Evolutionary conservation across 37 sponge, comb jelly and placozoan genomes (phyloP), one percentile per base, ranked within the genome.

Genomic region (Sycon ciliatum): DNA sequence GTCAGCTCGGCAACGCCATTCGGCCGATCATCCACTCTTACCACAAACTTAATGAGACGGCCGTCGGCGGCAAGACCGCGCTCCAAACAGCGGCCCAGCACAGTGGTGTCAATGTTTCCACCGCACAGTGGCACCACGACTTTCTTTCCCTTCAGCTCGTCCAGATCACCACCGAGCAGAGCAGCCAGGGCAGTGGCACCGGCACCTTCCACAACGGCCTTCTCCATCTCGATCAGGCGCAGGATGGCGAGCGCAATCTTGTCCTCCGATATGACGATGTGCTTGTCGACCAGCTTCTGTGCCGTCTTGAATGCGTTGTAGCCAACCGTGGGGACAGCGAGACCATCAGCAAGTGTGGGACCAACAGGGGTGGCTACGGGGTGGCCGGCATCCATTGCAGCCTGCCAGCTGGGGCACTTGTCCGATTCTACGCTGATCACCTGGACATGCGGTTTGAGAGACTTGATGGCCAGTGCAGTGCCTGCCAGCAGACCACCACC

Each of bases 401-500:
- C 85, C 27, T 72, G 49, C 73, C 84, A 92, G 32, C 80, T 61
- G 34, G 79, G 80, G 69, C 93, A 92, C 27, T 79, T 35, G 37
- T 81, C 82, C 22, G 84, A 77, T 63, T 92, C 93, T 4, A 76
- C 93, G 33, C 82, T 18, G 13, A 87, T 84, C 37, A 92, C 78
- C 36, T 73, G 26, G 20, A 81, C 69, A 9, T 76, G 16, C 2
- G 93, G 93, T 11, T 66, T 63, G 37, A 87, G 69, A 61, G 85
- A 68, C 68, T 92, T 92, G 54, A 87, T 61, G 9, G 85, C 82
- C n/a, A 79, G 46, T 16, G 93, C 64, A 42, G 84, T 73, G 0
- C 93, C 93, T 0, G 93, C 93, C 24, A 92, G 74, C 1, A 92
- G 78, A 13, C 93, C 93, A 24, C 78, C 93, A 28, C 93, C 92